Evolutionary conservation across 2,113 vertebrate genomes (phyloP).

Genomic region (Synchiropus splendidus): DNA sequence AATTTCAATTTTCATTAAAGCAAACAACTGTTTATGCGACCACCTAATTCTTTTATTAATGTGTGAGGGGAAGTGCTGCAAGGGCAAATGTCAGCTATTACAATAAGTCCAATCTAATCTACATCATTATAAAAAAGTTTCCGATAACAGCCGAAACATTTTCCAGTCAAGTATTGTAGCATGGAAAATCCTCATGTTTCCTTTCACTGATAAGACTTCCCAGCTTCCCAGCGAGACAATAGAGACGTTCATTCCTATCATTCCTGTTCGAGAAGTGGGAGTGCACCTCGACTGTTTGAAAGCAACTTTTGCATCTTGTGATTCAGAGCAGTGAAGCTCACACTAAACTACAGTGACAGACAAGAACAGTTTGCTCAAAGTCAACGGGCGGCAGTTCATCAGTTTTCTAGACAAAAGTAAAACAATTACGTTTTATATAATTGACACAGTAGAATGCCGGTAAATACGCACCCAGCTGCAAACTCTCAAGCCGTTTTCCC

Average conservation of each 20-base stretch:
- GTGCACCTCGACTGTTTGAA: conserved; percentile 24
- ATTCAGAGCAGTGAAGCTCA: not conserved
- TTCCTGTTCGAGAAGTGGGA: conserved; percentile 22
- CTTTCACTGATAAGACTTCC: not conserved
- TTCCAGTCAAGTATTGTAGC: not conserved
- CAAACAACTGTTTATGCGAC: too few relatives aligned
- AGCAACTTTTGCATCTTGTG: conserved; percentile 13
- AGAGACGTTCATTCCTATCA: conserved; percentile 19
- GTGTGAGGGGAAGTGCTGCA: too few relatives aligned
- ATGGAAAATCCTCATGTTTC: not conserved
- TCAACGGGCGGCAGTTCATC: too few relatives aligned
- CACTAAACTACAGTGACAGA: not conserved
- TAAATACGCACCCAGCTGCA: conserved; percentile 15
- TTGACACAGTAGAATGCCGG: conserved; percentile 1
- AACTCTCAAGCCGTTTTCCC: conserved; percentile 14
- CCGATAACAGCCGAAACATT: not conserved
- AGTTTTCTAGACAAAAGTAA: not conserved
- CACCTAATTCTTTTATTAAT: too few relatives aligned
- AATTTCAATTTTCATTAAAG: too few relatives aligned
- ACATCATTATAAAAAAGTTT: too few relatives aligned
- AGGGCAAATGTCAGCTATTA: too few relatives aligned
- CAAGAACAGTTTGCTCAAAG: not conserved
- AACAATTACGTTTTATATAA: conserved; percentile 1
- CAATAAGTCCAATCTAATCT: too few relatives aligned
- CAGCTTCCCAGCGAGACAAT: conserved; percentile 13